phyloP scores from a whole-genome alignment of 2,797 vertebrate species.

The Hylomyscus alleni region DNA sequence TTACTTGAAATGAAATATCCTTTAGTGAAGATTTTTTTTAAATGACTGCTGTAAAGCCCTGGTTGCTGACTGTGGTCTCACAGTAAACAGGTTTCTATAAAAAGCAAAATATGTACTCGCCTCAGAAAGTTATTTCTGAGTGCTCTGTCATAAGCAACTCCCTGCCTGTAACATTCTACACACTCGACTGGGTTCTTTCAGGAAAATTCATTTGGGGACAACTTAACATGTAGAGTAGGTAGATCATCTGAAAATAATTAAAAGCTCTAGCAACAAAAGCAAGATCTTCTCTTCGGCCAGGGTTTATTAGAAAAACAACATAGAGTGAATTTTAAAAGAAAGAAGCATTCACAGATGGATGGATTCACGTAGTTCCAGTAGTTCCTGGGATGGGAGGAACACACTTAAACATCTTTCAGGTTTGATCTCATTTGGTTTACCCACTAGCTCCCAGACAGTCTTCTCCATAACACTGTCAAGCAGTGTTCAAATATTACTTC shows the following conservation, averaged over 20 bases:
- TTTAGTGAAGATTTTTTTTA: neutral
- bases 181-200: neutral
- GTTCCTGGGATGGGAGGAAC: neutral
- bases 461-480: neutral
- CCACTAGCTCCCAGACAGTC: neutral
- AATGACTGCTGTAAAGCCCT: neutral
- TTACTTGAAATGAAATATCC: slow-evolving; percentile 30
- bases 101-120: slow-evolving; percentile 44
- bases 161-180: neutral
- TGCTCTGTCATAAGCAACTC: slow-evolving; percentile 2
- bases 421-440: neutral
- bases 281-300: neutral
- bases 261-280: neutral
- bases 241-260: slow-evolving; percentile 11
- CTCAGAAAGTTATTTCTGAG: slow-evolving; percentile 4
- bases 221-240: neutral
- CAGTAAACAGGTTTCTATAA: slow-evolving; percentile 30
- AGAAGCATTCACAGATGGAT: neutral
- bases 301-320: slow-evolving; percentile 23
- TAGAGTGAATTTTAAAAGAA: slow-evolving; percentile 62
- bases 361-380: neutral
- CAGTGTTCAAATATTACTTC: neutral
- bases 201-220: neutral
- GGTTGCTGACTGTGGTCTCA: slow-evolving; percentile 21
- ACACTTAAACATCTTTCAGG: neutral